phyloP scores from a whole-genome alignment of 1,140 invertebrate genomes.

The Pachypeltis micranthus region DNA sequence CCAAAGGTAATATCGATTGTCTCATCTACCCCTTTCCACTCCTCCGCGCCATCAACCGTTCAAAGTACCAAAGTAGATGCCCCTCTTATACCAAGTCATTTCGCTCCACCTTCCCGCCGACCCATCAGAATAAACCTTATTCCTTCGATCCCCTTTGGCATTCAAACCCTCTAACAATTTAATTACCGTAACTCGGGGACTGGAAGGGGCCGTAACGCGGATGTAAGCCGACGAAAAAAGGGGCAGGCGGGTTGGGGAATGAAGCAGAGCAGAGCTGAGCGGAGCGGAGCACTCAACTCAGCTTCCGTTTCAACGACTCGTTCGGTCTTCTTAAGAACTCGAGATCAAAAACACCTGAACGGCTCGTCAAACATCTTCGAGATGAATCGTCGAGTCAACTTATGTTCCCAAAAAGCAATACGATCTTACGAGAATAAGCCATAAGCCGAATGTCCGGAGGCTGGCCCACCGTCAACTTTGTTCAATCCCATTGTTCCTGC shows the following conservation, averaged over 20 bases:
- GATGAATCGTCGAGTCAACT: too few species aligned
- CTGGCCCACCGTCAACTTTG: too few species aligned
- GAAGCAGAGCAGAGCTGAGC: too few species aligned
- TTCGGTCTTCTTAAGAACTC: too few species aligned
- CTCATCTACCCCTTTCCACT: constrained; percentile 2
- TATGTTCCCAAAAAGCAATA: too few species aligned
- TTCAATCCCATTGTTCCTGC: too few species aligned
- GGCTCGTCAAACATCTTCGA: too few species aligned
- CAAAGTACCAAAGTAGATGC: neutral
- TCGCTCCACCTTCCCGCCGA: neutral
- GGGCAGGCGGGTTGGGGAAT: neutral
- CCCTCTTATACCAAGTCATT: neutral
- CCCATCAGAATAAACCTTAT: neutral
- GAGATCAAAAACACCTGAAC: too few species aligned
- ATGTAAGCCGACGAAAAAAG: neutral
- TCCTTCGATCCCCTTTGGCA: neutral
- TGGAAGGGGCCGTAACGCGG: neutral
- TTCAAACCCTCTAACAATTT: neutral
- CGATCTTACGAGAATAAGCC: too few species aligned
- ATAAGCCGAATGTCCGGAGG: too few species aligned
- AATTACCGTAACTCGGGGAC: neutral
- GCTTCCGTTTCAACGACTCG: too few species aligned
- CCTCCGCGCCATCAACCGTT: constrained; percentile 2
- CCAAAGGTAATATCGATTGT: neutral
- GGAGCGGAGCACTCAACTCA: too few species aligned